Conservation (phyloP, 1,140 invertebrate species). For the Rhynchophorus ferrugineus region DNA sequence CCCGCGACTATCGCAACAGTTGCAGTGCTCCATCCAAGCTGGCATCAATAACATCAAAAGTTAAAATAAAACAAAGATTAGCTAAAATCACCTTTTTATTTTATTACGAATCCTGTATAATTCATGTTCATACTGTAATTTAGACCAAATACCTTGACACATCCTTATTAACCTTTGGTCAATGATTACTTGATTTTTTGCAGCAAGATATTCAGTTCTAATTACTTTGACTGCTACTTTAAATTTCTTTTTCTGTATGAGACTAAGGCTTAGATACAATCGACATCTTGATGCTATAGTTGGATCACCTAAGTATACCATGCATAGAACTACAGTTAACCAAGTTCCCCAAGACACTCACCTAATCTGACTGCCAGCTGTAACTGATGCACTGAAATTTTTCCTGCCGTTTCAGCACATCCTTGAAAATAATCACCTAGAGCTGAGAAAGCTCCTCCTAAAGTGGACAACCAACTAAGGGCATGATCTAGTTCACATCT, state of each 20-base stretch:
- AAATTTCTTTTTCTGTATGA: slow-evolving; percentile 71
- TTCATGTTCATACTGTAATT: slow-evolving; percentile 54
- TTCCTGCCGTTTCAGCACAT: slow-evolving; percentile 78
- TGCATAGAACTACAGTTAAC: not conserved
- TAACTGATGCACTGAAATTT: slow-evolving; percentile 78
- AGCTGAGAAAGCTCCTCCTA: slow-evolving; percentile 90
- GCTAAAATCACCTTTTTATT: not conserved
- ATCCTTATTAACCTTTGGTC: slow-evolving; percentile 63
- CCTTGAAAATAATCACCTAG: slow-evolving; percentile 75
- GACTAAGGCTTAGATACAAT: slow-evolving; percentile 78
- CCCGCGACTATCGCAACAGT: too few relatives aligned
- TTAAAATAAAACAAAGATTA: not conserved
- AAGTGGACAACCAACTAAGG: slow-evolving; percentile 91
- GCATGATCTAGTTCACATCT: slow-evolving; percentile 71
- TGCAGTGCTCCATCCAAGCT: not conserved
- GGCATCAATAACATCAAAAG: not conserved
- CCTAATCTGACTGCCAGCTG: slow-evolving; percentile 63
- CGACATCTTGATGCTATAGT: slow-evolving; percentile 67
- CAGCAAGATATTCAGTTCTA: slow-evolving; percentile 53
- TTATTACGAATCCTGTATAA: slow-evolving; percentile 6
- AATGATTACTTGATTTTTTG: slow-evolving; percentile 40
- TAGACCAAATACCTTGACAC: slow-evolving; percentile 79
- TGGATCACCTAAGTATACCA: slow-evolving; percentile 56
- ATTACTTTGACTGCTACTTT: slow-evolving; percentile 59
- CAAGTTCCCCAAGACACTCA: too few relatives aligned